phyloP scores from a whole-genome alignment of 2,888 invertebrate genomes.

The Leptopilina drosophilae region DNA sequence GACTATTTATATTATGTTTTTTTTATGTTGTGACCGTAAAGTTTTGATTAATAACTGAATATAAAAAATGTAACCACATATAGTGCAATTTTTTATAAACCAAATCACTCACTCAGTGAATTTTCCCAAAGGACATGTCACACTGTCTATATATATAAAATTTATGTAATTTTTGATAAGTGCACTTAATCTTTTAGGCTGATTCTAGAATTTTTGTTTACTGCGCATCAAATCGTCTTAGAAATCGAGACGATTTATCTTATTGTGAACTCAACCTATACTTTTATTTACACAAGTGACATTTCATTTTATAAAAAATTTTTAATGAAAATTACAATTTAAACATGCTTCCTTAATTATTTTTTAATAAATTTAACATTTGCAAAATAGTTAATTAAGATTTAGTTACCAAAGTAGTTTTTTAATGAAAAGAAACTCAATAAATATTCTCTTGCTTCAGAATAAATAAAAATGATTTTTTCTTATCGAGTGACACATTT shows the following conservation, averaged over 20 bases:
- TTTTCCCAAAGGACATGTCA: slow-evolving; percentile 11
- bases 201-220: too few relatives aligned
- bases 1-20: not conserved
- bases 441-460: too few relatives aligned
- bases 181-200: not conserved
- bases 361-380: too few relatives aligned
- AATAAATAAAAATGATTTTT: not conserved
- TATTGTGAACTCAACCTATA: too few relatives aligned
- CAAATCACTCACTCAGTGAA: not conserved
- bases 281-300: not conserved
- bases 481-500: not conserved
- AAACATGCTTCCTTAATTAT: too few relatives aligned
- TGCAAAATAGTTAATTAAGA: too few relatives aligned
- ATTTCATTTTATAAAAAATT: too few relatives aligned
- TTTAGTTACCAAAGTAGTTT: too few relatives aligned
- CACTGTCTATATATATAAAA: not conserved
- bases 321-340: too few relatives aligned
- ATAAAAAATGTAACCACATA: not conserved
- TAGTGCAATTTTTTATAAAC: not conserved
- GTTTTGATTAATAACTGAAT: not conserved
- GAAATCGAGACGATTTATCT: too few relatives aligned
- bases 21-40: not conserved
- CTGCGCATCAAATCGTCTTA: too few relatives aligned
- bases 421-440: too few relatives aligned
- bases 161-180: slow-evolving; percentile 34